These are phyloP conservation scores for Tyrophagus putrescentiae DNA, from an alignment of 1,140 invertebrate species.

Conservation along the genomic window DNA sequence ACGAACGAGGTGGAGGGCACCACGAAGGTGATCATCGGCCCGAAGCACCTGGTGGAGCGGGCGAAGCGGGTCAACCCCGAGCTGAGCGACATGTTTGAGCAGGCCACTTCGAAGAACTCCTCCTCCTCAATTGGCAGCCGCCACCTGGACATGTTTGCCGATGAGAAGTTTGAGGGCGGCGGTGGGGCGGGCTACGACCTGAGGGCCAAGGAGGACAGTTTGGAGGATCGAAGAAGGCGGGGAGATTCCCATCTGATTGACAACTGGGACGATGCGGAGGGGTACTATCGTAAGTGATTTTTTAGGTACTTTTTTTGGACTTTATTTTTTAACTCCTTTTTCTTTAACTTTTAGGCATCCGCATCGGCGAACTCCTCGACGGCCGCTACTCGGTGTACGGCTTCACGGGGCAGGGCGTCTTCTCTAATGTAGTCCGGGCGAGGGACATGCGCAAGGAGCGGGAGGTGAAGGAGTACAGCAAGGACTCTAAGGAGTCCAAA, in stretches of 20 bases:
- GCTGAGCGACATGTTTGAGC: background rate
- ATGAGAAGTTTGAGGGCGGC: conserved; percentile 45
- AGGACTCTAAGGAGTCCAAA: no score
- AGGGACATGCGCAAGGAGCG: conserved; percentile 68
- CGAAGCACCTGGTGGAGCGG: conserved; percentile 25
- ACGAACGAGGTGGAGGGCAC: conserved; percentile 18
- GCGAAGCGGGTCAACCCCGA: conserved; percentile 41
- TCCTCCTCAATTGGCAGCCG: conserved; percentile 52
- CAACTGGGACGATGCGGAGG: conserved; percentile 99
- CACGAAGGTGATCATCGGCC: conserved; percentile 9
- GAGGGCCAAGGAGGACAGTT: conserved; percentile 79
- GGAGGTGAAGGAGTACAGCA: no score
- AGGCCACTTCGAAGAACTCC: conserved; percentile 45
- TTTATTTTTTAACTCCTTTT: background rate
- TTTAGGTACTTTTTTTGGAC: no score
- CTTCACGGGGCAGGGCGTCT: conserved; percentile 96
- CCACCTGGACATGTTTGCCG: conserved; percentile 56
- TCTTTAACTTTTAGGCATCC: conserved; percentile 43
- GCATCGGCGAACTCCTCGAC: conserved; percentile 87
- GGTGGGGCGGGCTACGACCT: background rate
- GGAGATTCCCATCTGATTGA: conserved; percentile 66
- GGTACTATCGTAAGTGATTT: conserved; percentile 61
- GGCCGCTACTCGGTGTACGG: conserved; percentile 84
- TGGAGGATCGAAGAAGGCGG: conserved; percentile 63
- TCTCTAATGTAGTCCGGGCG: conserved; percentile 91